A percentile compares a stretch with the other conserved stretches of the same genome.
These are phyloP conservation scores for Heliothis virescens DNA, from an alignment of 1,140 invertebrate species.

Conservation along the genomic window DNA sequence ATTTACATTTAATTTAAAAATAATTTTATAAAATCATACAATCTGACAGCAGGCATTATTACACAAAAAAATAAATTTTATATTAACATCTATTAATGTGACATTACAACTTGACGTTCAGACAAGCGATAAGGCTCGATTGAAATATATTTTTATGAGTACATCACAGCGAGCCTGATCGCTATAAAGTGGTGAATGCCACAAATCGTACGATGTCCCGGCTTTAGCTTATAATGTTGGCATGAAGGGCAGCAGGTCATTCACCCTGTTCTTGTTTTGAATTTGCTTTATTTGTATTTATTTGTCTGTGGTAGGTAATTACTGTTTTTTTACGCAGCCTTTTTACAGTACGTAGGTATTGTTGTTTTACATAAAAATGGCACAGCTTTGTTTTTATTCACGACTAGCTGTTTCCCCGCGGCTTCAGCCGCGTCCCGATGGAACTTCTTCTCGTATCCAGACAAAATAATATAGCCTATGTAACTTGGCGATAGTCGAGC, in stretches of 20 bases:
- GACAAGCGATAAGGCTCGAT: constrained; percentile 10
- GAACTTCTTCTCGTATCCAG: no score
- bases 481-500: no score
- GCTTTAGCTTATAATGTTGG: constrained; percentile 27
- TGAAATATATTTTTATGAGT: constrained; percentile 31
- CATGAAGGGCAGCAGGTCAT: constrained; percentile 29
- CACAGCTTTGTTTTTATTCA: no score
- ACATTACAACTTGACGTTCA: background rate
- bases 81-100: background rate
- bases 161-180: background rate
- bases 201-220: background rate
- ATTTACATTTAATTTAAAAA: constrained; percentile 20
- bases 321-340: background rate
- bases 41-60: background rate
- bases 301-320: constrained; percentile 33
- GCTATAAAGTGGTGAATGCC: constrained; percentile 18
- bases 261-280: constrained; percentile 37
- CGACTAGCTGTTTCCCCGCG: no score
- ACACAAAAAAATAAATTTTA: background rate
- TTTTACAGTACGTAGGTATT: background rate
- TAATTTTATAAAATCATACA: background rate
- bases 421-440: no score
- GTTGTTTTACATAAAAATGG: no score
- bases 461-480: no score
- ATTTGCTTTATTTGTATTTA: constrained; percentile 27